Percentiles rank a stretch among this genome's conserved stretches.
Evolutionary conservation across 2,888 invertebrate genomes (phyloP).

Genomic region (Platycheirus albimanus): DNA sequence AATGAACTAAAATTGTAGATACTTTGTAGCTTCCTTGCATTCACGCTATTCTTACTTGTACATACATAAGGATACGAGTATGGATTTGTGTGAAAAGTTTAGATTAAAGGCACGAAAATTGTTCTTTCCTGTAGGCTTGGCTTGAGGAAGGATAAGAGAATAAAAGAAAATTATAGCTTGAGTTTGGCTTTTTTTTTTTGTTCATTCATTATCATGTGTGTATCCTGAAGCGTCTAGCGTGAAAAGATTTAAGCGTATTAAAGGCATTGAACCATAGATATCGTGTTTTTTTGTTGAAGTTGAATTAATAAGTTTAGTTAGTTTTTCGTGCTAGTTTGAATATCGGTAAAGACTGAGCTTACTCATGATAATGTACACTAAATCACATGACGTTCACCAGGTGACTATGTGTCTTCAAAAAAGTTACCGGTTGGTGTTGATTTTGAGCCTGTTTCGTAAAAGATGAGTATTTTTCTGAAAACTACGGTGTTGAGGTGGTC

Average conservation of each 20-base stretch:
- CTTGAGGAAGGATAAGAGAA: neutral
- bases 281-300: conserved; percentile 35
- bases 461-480: too few relatives aligned
- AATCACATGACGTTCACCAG: too few relatives aligned
- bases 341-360: too few relatives aligned
- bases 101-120: conserved; percentile 67
- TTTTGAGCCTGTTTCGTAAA: too few relatives aligned
- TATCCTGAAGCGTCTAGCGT: conserved; percentile 40
- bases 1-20: conserved; percentile 54
- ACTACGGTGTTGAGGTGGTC: too few relatives aligned
- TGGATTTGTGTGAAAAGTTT: conserved; percentile 57
- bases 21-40: too few relatives aligned
- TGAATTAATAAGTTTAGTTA: conserved; percentile 60
- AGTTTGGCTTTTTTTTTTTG: conserved; percentile 39
- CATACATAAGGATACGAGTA: neutral
- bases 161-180: conserved; percentile 30
- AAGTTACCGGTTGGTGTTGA: too few relatives aligned
- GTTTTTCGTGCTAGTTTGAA: conserved; percentile 27
- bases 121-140: conserved; percentile 40
- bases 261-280: conserved; percentile 49
- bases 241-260: conserved; percentile 38
- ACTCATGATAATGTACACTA: too few relatives aligned
- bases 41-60: neutral
- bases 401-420: too few relatives aligned
- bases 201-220: conserved; percentile 61